Base-by-base conservation (phyloP, 2,113 vertebrate species). In the Chlorodrepanis virens region DNA sequence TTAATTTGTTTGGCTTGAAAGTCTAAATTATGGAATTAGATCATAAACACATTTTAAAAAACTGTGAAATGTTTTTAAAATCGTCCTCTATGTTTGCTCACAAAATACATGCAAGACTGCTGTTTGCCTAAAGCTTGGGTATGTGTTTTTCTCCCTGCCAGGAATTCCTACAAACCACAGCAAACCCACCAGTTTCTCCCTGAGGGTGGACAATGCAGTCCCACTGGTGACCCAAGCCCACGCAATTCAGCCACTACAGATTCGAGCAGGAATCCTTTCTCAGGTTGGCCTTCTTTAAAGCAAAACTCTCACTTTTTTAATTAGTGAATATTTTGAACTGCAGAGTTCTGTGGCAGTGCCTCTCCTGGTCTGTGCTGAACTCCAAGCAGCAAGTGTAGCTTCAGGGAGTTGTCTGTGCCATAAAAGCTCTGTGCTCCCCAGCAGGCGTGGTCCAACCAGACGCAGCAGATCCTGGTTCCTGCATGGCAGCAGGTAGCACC, bases 381-480 rank as follows among this genome's bases (percentile, higher is more conserved):
- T 40, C 4, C 27, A 13, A 45, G 49, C 37, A 24, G 31, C 0
- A 27, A 54, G 25, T 6, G 21, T 50, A 10, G 39, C 23, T 50
- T 33, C 8, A 18, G 37, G 7, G 0, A 0, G 0, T 59, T 71
- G 27, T 16, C 35, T 21, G 44, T 24, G 10, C 72, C 28, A 3
- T 50, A 6, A 92, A 40, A 15, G 14, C 37, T 39, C 16, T 94
- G 63, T 96, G 65, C 65, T 88, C 95, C 91, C 15, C 67, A 47
- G 91, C 98, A 99, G 98, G 97, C 99, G 0, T 99, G 99, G 99
- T 99, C 99, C 3, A 99, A 97, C 80, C 98, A 98, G 96, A 98
- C 98, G 28, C 99, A 99, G 97, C 99, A 99, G 95, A 98, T 99
- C 94, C 95, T 99, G 97, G 97, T 99, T 87, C 99, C 99, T 89